A percentile compares a stretch with the other conserved stretches of the same genome.
These are phyloP conservation scores for Balearica regulorum DNA, from an alignment of 2,797 vertebrate species.

Conservation along the genomic window DNA sequence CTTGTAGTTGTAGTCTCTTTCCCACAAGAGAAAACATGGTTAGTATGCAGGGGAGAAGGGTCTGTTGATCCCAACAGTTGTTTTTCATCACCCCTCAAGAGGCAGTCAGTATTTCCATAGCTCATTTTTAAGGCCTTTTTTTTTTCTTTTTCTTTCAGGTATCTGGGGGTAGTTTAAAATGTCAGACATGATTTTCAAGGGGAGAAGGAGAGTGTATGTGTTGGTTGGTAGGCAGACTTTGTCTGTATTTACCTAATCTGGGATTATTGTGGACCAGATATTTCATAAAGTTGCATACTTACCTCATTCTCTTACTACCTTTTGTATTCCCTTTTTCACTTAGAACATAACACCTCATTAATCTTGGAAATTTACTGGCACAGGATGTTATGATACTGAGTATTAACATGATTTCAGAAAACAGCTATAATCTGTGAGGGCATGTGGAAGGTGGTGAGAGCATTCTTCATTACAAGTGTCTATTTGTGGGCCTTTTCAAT, in stretches of 20 bases:
- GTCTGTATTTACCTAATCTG: not conserved
- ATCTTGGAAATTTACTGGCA: not conserved
- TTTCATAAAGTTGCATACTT: not conserved
- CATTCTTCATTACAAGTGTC: not conserved
- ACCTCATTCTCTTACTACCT: not conserved
- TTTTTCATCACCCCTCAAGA: not conserved
- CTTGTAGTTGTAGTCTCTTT: not conserved
- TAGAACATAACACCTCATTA: not conserved
- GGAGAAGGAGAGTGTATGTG: not conserved
- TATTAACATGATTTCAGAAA: not conserved
- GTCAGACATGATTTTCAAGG: not conserved
- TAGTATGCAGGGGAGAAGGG: not conserved
- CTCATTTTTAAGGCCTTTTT: not conserved
- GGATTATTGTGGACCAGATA: not conserved
- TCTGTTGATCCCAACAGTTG: not conserved
- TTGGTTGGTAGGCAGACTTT: not conserved
- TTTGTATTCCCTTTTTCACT: not conserved
- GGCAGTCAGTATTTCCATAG: not conserved
- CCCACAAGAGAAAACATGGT: not conserved
- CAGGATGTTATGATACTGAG: not conserved
- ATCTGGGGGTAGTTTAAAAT: not conserved
- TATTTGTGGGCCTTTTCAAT: not conserved
- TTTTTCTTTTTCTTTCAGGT: not conserved
- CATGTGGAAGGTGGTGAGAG: not conserved
- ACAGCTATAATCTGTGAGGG: not conserved